Evolutionary conservation across 2,888 invertebrate species (phyloP).

Genomic region (Epirrhoe tristata): DNA sequence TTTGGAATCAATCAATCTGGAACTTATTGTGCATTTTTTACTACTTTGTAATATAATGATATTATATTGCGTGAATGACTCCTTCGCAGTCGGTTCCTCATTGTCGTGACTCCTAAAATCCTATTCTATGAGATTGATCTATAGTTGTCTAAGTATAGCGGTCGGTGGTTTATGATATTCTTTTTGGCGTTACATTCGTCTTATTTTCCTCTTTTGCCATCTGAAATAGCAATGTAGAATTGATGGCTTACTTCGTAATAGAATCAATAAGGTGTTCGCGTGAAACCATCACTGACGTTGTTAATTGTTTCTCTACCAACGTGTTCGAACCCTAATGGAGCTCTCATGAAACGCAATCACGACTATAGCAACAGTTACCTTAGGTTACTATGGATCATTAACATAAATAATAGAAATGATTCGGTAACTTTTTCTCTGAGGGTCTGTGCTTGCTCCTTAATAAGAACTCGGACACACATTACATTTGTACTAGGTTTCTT

Average conservation of each 20-base stretch:
- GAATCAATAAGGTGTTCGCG: conserved; percentile 24
- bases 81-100: background rate
- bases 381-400: conserved; percentile 42
- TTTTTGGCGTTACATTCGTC: background rate
- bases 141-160: background rate
- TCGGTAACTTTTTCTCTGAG: conserved; percentile 38
- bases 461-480: too few species aligned
- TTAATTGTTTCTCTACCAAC: conserved; percentile 39
- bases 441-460: conserved; percentile 29
- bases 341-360: conserved; percentile 45
- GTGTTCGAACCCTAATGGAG: conserved; percentile 39
- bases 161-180: background rate
- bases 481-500: background rate
- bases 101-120: background rate
- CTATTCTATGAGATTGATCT: background rate
- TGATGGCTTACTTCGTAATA: conserved; percentile 43
- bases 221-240: background rate
- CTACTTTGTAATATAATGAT: conserved; percentile 39
- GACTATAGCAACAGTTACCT: conserved; percentile 43
- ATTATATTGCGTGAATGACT: background rate
- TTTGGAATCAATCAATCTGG: conserved; percentile 57
- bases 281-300: conserved; percentile 17
- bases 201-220: background rate
- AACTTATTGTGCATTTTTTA: conserved; percentile 56
- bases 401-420: conserved; percentile 45